phyloP scores from a whole-genome alignment of 1,140 invertebrate genomes.

The Trissolcus basalis region DNA sequence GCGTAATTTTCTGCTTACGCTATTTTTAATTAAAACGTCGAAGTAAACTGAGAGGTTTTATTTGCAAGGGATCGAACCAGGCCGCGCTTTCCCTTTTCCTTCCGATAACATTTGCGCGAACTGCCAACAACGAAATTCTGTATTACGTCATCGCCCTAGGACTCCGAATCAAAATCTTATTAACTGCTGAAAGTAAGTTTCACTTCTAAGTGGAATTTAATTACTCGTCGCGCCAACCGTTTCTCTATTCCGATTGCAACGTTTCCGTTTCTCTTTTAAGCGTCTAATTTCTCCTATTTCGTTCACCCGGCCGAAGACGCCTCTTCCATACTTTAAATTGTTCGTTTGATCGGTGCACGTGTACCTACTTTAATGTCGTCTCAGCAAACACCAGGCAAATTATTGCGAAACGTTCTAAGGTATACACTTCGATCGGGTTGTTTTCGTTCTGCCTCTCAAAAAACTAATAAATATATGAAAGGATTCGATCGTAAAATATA shows the following conservation, averaged over 20 bases:
- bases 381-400: not conserved
- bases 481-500: too few relatives aligned
- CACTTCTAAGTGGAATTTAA: conserved; percentile 71
- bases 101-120: conserved; percentile 52
- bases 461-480: too few relatives aligned
- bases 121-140: conserved; percentile 54
- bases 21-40: conserved; percentile 59
- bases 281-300: conserved; percentile 45
- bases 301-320: conserved; percentile 5
- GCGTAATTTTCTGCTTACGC: conserved; percentile 52
- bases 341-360: not conserved
- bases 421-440: too few relatives aligned
- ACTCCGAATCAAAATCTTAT: conserved; percentile 72
- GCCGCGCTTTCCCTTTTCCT: conserved; percentile 43
- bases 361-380: not conserved
- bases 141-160: conserved; percentile 64
- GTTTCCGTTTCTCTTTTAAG: conserved; percentile 55
- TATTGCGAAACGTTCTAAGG: too few relatives aligned
- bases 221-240: conserved; percentile 64
- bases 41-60: conserved; percentile 48
- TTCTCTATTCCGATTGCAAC: conserved; percentile 53
- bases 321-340: conserved; percentile 20
- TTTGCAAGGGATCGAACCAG: conserved; percentile 51
- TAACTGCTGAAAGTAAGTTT: conserved; percentile 70
- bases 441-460: too few relatives aligned